Evolutionary conservation across 2,113 vertebrate species (phyloP), one percentile per base, ranked within the genome.

Genomic region (Anguilla japonica): DNA sequence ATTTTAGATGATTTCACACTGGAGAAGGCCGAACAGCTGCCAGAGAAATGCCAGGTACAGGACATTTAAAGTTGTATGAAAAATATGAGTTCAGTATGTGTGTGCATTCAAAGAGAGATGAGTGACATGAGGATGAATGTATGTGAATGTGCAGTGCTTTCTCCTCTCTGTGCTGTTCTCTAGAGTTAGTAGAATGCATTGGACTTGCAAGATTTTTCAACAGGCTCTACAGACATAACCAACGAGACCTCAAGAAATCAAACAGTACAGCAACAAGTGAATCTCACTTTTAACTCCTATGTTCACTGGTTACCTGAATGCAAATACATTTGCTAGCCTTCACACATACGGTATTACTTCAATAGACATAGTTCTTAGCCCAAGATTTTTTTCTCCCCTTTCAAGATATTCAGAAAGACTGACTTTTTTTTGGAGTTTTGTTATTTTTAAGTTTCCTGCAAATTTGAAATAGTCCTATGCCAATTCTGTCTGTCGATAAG

Each of bases 1-100:
- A 82, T 86, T 86, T 82, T 71, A 50, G 40, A 71, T 57, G 18
- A 86, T 82, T 82, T 86, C 85, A 86, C 80, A 86, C 67, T 41
- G 78, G 29, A 81, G 57, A 22, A 41, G 20, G 34, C 78, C 20
- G 5, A 60, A 41, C 43, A 80, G 39, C 34, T 85, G 75, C 34
- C 84, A 53, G 8, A 56, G 67, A 41, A 85, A 79, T 81, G 39
- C 26, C 34, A 26, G 56, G 39, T 79, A 8, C 14, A 15, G 53
- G 78, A 60, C 57, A 18, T 50, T 40, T 85, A 20, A 41, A 79
- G 29, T 14, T 39, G 50, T 63, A 80, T 85, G 34, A 56, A 26
- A 85, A 79, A 41, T 39, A 26, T 41, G 34, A 60, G 71, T 71
- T 60, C 57, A 0, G 9, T 60, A 20, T 2, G 18, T 18, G 57